Evolutionary conservation across 1,140 invertebrate genomes (phyloP).

Genomic region (Heliconius congener): DNA sequence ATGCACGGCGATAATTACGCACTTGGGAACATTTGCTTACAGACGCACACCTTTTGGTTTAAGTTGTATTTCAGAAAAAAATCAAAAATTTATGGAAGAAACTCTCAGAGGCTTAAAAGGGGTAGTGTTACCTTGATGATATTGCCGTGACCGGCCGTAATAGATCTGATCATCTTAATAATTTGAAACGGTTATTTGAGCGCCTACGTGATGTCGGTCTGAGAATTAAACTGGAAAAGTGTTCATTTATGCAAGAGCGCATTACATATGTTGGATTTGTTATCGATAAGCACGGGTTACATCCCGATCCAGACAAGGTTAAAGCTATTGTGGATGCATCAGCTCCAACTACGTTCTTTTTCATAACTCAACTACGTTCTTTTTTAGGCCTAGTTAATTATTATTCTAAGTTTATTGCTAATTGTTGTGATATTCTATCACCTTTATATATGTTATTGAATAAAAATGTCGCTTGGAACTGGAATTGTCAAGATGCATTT

Average conservation of each 20-base stretch:
- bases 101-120: conserved; percentile 36
- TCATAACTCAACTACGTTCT: conserved; percentile 48
- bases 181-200: conserved; percentile 37
- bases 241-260: conserved; percentile 41
- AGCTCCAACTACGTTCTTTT: conserved; percentile 34
- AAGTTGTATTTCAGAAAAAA: conserved; percentile 40
- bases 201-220: conserved; percentile 42
- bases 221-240: conserved; percentile 47
- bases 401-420: conserved; percentile 47
- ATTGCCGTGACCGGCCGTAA: conserved; percentile 37
- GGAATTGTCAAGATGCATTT: conserved; percentile 45
- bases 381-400: conserved; percentile 52
- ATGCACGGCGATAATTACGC: too few relatives aligned
- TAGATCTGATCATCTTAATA: conserved; percentile 33
- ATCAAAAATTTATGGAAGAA: conserved; percentile 41
- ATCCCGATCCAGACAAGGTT: conserved; percentile 54
- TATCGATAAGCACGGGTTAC: conserved; percentile 58
- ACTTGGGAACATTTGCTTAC: neutral
- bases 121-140: conserved; percentile 45
- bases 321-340: conserved; percentile 60
- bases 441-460: conserved; percentile 45
- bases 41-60: conserved; percentile 7
- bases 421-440: conserved; percentile 40
- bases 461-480: conserved; percentile 40
- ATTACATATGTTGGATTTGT: conserved; percentile 60